Base-by-base conservation (phyloP, 2,113 vertebrate species). In the Bos indicus region DNA sequence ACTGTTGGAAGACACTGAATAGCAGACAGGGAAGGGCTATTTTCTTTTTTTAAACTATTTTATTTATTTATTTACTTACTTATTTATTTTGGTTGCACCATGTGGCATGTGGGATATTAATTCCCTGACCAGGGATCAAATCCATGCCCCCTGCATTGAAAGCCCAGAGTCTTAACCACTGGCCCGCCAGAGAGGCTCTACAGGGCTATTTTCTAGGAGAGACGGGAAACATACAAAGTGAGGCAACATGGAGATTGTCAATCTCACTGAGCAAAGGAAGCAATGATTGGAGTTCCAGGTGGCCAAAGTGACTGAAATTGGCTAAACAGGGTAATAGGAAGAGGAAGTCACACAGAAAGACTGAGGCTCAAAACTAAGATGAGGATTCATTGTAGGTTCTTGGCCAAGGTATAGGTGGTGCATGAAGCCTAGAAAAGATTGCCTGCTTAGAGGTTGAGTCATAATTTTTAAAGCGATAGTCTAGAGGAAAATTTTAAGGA, bases 171-270 rank as follows among this genome's bases (percentile, higher is more conserved):
- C 40, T 43, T 77, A 77, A 77, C 23, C 71, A 26, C 40, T 43
- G 71, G 36, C 40, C 12, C 0, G 0, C 71, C 36, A 43, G 36
- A 14, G 12, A 71, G 23, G 67, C 40, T n/a, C n/a, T 71, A 13
- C 3, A 40, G 67, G 67, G 67, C 67, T 71, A 40, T 23, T 40
- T 71, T 40, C n/a, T 77, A 25, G 25, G 48, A 78, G 23, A 86
- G 13, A 26, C 95, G 36, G 36, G 2, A 62, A 90, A 14, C 12
- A 80, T 4, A 62, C 5, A 19, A 92, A 89, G 40, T 78, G 28
- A 94, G 30, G 59, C 19, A 83, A 77, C 25, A 10, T 46, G n/a
- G 51, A 93, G 26, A 86, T 0, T 25, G 16, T 14, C 6, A 14
- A 13, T 48, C 30, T 89, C 64, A 43, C 3, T 43, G 13, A 88